Evolutionary conservation across 2,888 invertebrate genomes (phyloP).

Genomic region (Habroteleia sp.): DNA sequence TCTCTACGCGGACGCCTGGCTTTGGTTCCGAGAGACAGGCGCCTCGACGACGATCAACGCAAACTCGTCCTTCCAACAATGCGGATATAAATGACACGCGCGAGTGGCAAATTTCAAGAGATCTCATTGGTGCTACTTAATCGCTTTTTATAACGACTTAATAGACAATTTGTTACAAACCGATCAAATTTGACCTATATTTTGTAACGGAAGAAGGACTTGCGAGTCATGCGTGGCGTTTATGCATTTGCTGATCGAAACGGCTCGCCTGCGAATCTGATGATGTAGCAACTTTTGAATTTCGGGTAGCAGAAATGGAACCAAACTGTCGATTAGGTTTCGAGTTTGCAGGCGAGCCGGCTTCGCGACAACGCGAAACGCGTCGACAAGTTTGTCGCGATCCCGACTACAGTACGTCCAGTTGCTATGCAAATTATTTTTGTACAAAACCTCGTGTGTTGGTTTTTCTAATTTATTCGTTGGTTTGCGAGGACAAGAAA

Average conservation of each 20-base stretch:
- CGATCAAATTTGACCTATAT: constrained; percentile 29
- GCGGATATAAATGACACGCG: constrained; percentile 19
- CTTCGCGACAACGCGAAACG: constrained; percentile 12
- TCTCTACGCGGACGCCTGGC: not conserved
- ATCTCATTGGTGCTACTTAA: constrained; percentile 44
- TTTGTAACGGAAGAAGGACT: constrained; percentile 21
- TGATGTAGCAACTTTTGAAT: not conserved
- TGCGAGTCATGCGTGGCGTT: constrained; percentile 28
- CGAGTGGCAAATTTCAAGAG: constrained; percentile 7
- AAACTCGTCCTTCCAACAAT: not conserved
- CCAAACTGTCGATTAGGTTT: not conserved
- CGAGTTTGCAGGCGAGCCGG: not conserved
- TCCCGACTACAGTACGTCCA: constrained; percentile 49
- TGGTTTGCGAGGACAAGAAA: constrained; percentile 9
- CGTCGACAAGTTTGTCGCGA: constrained; percentile 28
- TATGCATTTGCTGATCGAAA: constrained; percentile 2
- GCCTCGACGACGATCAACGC: not conserved
- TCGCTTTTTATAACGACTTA: constrained; percentile 38
- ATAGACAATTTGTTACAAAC: constrained; percentile 31
- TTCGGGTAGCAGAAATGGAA: not conserved
- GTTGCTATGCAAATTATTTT: constrained; percentile 59
- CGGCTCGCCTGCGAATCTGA: not conserved
- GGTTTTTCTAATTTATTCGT: constrained; percentile 38
- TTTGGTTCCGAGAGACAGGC: not conserved
- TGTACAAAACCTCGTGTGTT: constrained; percentile 48